A percentile compares a stretch with the other conserved stretches of the same genome.
These are phyloP conservation scores for Spodoptera littoralis DNA, from an alignment of 2,888 invertebrate genomes.

Conservation along the genomic window DNA sequence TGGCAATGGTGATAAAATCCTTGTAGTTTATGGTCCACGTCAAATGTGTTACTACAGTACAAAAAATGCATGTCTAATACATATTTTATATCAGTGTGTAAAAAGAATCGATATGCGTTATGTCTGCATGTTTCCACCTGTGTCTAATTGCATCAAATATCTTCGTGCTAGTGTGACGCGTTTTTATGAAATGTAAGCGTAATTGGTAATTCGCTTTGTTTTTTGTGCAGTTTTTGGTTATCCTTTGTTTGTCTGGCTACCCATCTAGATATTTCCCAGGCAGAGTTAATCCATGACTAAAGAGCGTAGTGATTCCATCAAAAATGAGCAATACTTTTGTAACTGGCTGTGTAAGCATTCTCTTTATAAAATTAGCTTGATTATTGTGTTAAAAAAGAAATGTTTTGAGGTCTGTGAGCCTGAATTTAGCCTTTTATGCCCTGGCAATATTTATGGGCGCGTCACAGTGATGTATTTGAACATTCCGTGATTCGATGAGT, in stretches of 20 bases:
- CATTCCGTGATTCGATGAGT: constrained; percentile 67
- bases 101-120: constrained; percentile 65
- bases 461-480: constrained; percentile 63
- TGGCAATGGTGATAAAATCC: constrained; percentile 53
- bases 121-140: constrained; percentile 65
- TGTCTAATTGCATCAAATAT: constrained; percentile 73
- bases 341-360: constrained; percentile 4
- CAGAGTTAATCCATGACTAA: constrained; percentile 54
- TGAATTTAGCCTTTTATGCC: constrained; percentile 65
- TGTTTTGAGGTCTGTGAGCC: constrained; percentile 33
- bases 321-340: constrained; percentile 27
- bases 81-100: constrained; percentile 64
- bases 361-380: constrained; percentile 55
- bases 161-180: constrained; percentile 67
- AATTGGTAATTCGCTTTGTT: constrained; percentile 73
- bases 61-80: constrained; percentile 71
- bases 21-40: constrained; percentile 53
- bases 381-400: constrained; percentile 53
- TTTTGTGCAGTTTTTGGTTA: constrained; percentile 57
- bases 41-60: constrained; percentile 49
- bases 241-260: constrained; percentile 63
- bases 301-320: constrained; percentile 48
- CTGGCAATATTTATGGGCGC: constrained; percentile 69
- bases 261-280: constrained; percentile 65
- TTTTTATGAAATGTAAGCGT: constrained; percentile 64